These are phyloP conservation scores for Rhyzopertha dominica DNA, from an alignment of 1,140 invertebrate species.

Conservation along the genomic window DNA sequence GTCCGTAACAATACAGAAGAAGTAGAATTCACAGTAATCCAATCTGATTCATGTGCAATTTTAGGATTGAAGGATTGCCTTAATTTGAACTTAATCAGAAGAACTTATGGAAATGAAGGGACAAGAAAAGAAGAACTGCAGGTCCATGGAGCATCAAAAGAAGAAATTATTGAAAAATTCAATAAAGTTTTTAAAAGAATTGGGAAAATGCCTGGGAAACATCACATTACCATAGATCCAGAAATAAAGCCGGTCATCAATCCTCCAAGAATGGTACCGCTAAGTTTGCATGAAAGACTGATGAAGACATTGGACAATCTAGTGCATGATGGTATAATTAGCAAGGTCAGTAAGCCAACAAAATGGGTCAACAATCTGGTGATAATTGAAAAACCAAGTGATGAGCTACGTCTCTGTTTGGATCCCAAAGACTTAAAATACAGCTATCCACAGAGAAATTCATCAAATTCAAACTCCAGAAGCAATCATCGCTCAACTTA, in stretches of 20 bases:
- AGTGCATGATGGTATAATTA: slow-evolving; percentile 6
- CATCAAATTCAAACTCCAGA: slow-evolving; percentile 32
- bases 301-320: slow-evolving; percentile 6
- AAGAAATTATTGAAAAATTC: slow-evolving; percentile 2
- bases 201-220: slow-evolving; percentile 1
- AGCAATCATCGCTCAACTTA: slow-evolving; percentile 22
- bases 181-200: slow-evolving; percentile 3
- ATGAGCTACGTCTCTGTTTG: slow-evolving; percentile 41
- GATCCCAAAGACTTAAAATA: slow-evolving; percentile 45
- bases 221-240: slow-evolving; percentile 6
- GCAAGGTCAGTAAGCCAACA: slow-evolving; percentile 31
- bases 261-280: slow-evolving; percentile 3
- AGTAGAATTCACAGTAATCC: too few relatives aligned
- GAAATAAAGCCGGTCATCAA: slow-evolving; percentile 7
- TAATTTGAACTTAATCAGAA: slow-evolving; percentile 5
- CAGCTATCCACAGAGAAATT: slow-evolving; percentile 36
- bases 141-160: not conserved
- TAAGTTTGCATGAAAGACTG: slow-evolving; percentile 2
- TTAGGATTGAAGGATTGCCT: slow-evolving; percentile 2
- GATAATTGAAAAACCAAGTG: slow-evolving; percentile 36
- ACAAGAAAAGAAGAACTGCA: not conserved
- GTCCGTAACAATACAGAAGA: too few relatives aligned
- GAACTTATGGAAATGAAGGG: not conserved
- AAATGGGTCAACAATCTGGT: slow-evolving; percentile 43
- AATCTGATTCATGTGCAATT: slow-evolving; percentile 1